Conservation (phyloP, 2,888 invertebrate species). For the Limnephilus rhombicus region DNA sequence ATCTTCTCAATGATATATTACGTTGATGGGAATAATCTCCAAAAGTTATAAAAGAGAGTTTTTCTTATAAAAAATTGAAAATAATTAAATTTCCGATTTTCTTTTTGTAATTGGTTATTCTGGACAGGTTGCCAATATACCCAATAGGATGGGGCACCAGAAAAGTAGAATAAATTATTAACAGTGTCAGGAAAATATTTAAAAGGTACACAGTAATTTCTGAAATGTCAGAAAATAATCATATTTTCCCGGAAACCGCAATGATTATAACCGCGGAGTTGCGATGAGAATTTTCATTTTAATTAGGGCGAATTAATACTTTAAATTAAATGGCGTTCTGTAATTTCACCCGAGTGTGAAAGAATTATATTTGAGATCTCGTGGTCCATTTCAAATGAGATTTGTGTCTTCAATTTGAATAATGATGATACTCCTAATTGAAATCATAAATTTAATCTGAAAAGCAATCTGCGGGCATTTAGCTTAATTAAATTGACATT, state of each 20-base stretch:
- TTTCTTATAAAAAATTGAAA: too few relatives aligned
- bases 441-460: conserved; percentile 38
- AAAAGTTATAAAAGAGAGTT: too few relatives aligned
- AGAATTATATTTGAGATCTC: conserved; percentile 18
- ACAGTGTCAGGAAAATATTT: too few relatives aligned
- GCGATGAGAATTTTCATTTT: neutral
- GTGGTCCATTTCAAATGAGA: conserved; percentile 27
- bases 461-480: neutral
- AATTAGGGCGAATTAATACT: neutral
- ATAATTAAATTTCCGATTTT: too few relatives aligned
- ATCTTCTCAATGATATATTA: too few relatives aligned
- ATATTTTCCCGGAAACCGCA: neutral
- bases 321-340: neutral
- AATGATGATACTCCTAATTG: conserved; percentile 36
- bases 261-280: neutral
- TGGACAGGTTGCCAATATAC: too few relatives aligned
- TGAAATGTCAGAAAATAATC: neutral
- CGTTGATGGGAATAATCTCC: too few relatives aligned
- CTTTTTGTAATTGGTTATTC: too few relatives aligned
- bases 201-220: neutral
- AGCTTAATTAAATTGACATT: neutral
- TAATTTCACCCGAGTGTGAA: neutral
- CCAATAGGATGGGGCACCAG: too few relatives aligned
- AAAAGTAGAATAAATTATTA: too few relatives aligned
- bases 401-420: conserved; percentile 39